These are phyloP conservation scores for Brienomyrus brachyistius DNA, from an alignment of 2,113 vertebrate genomes.

Conservation along the genomic window DNA sequence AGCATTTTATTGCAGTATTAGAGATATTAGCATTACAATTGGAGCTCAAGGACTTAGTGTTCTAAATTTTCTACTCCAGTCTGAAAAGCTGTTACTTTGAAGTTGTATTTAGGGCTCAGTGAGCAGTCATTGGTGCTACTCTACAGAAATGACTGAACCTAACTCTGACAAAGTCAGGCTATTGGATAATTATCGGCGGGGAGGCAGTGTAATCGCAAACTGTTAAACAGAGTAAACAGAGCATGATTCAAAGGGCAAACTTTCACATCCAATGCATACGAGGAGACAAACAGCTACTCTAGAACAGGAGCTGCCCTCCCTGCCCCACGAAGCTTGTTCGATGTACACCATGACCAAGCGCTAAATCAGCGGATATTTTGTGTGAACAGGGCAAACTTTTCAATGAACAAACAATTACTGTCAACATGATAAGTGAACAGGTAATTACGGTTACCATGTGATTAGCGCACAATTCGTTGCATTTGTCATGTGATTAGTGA, in stretches of 20 bases:
- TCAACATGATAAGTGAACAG: too few relatives aligned
- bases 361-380: background rate
- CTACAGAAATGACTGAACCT: background rate
- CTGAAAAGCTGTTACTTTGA: constrained; percentile 8
- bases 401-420: background rate
- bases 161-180: background rate
- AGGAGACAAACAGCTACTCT: background rate
- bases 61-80: background rate
- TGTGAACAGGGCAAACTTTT: background rate
- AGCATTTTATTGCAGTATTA: background rate
- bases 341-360: too few relatives aligned
- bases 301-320: too few relatives aligned
- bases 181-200: background rate
- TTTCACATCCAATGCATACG: background rate
- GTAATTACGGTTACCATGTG: background rate
- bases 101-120: background rate
- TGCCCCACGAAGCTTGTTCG: background rate
- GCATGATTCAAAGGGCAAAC: constrained; percentile 1
- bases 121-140: background rate
- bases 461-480: background rate
- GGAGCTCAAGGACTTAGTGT: background rate
- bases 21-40: constrained; percentile 2
- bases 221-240: constrained; percentile 1
- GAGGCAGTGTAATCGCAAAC: background rate
- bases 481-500: background rate